Percentiles rank a stretch among this genome's conserved stretches.
Conservation (phyloP, 2,888 invertebrate species). For the Parapristionchus giblindavisi region DNA sequence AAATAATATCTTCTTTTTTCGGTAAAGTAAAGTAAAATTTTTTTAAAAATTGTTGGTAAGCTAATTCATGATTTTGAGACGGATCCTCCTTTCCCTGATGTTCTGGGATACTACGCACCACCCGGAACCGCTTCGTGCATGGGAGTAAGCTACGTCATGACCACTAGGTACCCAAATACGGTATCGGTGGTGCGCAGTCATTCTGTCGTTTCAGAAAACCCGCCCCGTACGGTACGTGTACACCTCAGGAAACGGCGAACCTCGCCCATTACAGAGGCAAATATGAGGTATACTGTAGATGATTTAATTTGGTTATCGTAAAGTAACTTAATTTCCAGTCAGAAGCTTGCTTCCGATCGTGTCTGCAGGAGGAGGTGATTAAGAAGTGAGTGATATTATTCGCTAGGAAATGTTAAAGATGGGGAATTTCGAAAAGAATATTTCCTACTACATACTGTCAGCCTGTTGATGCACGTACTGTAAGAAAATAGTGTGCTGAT, state of each 20-base stretch:
- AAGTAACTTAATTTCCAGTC: slow-evolving; percentile 56
- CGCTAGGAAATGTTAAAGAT: neutral
- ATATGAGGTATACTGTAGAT: slow-evolving; percentile 44
- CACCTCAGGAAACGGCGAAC: slow-evolving; percentile 45
- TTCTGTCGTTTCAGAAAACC: slow-evolving; percentile 18
- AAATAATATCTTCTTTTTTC: too few relatives aligned
- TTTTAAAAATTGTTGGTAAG: too few relatives aligned
- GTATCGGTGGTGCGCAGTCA: neutral
- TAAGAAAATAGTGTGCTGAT: too few relatives aligned
- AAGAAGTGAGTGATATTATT: slow-evolving; percentile 57
- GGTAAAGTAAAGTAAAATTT: too few relatives aligned
- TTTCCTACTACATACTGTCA: neutral
- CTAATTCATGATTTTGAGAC: too few relatives aligned
- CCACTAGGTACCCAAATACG: slow-evolving; percentile 26
- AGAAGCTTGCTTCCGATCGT: slow-evolving; percentile 70
- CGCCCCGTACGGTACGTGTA: slow-evolving; percentile 70
- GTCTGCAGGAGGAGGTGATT: slow-evolving; percentile 68
- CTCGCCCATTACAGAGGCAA: slow-evolving; percentile 51
- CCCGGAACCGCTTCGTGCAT: slow-evolving; percentile 60
- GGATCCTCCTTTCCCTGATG: slow-evolving; percentile 51
- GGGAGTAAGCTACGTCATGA: slow-evolving; percentile 41
- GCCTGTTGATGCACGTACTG: neutral
- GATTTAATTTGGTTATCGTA: slow-evolving; percentile 16
- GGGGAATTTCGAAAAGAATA: too few relatives aligned
- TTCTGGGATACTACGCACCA: slow-evolving; percentile 59